Base-by-base conservation (phyloP, 2,797 vertebrate genomes). In the Callimico goeldii region DNA sequence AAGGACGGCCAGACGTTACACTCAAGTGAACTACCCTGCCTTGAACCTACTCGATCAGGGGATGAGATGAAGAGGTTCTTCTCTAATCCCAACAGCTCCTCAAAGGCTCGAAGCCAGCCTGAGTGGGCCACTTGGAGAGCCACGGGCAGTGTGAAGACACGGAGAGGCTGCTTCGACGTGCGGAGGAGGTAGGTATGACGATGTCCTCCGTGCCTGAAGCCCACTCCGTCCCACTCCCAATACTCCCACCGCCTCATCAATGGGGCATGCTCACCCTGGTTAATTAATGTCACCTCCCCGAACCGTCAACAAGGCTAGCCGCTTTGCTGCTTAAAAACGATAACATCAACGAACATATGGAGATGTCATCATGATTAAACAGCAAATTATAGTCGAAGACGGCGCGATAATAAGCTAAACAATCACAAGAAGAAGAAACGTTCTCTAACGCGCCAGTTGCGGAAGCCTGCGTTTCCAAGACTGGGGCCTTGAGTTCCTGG, bases 361-460 rank as follows among this genome's bases (percentile, higher is more conserved):
- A 84, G 83, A 93, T 93, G 91, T 94, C 89, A 96, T 96, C 88
- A 20, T 41, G 80, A 96, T 94, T 86, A 92, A 96, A 94, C 83
- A 91, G 91, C 85, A 93, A 80, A 81, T 93, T 64, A 93, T 2
- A 91, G 92, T 41, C 24, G 64, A 83, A 89, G 82, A 97, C 19
- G 5, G 70, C 1, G 4, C 24, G 39, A 90, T 50, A 58, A 92
- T 94, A 81, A 84, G 39, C 79, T 91, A 81, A 96, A 90, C 85
- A 48, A 88, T 90, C 94, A 4, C 46, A 10, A 75, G 80, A 80
- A 70, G 80, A 76, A 96, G 70, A n/a, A 93, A 80, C 0, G 5
- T 70, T 94, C 76, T 76, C 67, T 4, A 39, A 81, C 5, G 22
- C 55, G 75, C 28, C 91, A 73, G 82, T 85, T 19, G 26, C 9